A percentile compares a stretch with the other conserved stretches of the same genome.
phyloP scores from a whole-genome alignment of 2,797 vertebrate species.

The Peromyscus eremicus region DNA sequence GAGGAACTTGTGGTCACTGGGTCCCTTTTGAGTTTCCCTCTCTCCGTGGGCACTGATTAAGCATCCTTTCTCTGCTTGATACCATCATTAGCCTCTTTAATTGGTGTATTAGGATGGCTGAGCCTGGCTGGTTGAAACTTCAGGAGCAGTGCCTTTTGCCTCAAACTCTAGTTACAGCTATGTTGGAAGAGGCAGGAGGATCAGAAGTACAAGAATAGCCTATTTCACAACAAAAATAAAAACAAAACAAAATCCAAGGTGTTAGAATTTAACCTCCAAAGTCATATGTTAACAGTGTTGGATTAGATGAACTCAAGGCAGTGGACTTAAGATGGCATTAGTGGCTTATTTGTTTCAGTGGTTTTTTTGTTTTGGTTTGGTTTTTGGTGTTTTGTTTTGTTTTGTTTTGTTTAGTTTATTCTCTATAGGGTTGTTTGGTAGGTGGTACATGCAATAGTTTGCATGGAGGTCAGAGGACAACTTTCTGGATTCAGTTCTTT shows the following conservation, averaged over 20 bases:
- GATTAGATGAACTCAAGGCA: neutral
- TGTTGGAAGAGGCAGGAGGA: neutral
- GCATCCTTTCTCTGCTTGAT: neutral
- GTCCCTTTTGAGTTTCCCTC: neutral
- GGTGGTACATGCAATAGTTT: neutral
- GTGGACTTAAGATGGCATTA: neutral
- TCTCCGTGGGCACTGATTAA: neutral
- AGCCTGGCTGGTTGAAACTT: neutral
- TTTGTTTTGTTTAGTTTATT: neutral
- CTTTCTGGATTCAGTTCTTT: neutral
- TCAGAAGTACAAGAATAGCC: neutral
- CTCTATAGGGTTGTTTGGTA: neutral
- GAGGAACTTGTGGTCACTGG: neutral
- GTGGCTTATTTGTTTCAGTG: neutral
- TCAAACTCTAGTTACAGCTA: neutral
- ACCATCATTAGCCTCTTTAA: neutral
- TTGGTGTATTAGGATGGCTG: neutral
- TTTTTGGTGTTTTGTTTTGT: no score
- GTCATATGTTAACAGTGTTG: neutral
- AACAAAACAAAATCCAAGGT: neutral
- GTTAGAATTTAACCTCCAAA: neutral
- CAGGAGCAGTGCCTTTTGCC: neutral
- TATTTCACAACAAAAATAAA: neutral
- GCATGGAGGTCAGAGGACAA: neutral
- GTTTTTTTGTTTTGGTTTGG: neutral